Evolutionary conservation across 92 coral and sea anemone species (phyloP).

Genomic region (Porites lobata): DNA sequence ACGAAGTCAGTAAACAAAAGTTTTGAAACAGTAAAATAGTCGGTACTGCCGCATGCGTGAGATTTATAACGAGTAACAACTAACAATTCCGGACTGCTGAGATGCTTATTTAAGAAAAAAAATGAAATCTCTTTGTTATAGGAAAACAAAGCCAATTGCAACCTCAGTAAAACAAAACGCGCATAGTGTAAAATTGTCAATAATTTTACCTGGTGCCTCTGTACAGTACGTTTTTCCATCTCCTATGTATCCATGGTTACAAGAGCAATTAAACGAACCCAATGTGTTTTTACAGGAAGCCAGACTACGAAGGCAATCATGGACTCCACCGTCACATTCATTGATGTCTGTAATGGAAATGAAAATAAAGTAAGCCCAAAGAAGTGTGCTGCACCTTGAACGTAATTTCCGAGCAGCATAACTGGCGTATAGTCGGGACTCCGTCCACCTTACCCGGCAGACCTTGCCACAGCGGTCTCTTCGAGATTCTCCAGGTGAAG

Average conservation of each 20-base stretch:
- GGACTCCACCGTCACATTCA: not conserved
- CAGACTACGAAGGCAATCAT: not conserved
- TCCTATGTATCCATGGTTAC: constrained; percentile 19
- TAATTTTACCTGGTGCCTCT: not conserved
- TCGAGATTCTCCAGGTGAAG: no score
- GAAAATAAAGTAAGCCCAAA: not conserved
- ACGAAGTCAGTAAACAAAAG: no score
- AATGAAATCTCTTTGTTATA: no score
- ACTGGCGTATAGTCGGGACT: not conserved
- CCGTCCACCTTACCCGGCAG: no score
- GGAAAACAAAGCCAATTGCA: no score
- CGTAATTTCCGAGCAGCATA: not conserved
- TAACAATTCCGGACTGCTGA: no score
- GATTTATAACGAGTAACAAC: no score
- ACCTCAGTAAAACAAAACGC: no score
- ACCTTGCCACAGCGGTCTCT: no score
- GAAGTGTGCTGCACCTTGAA: not conserved
- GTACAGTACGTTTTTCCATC: constrained; percentile 1
- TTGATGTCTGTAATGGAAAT: not conserved
- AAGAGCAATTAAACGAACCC: not conserved
- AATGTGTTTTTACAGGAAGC: not conserved
- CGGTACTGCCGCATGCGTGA: no score
- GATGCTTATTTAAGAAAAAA: no score
- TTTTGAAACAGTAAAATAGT: no score
- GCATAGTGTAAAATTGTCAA: not conserved